Conservation (phyloP, 2,888 invertebrate genomes). For the Pterobdella sp. region DNA sequence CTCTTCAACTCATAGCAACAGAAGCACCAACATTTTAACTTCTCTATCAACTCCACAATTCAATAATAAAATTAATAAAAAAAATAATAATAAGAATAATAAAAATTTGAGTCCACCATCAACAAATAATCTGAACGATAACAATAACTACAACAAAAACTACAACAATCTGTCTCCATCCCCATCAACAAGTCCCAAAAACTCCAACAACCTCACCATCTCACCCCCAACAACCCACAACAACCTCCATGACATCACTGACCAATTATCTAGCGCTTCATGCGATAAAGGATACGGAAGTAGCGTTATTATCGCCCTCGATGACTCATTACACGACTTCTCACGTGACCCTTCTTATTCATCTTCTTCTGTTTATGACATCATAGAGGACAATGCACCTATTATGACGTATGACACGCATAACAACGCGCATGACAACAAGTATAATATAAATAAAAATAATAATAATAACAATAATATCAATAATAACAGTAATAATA, state of each 20-base stretch:
- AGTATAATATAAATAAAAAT: too few relatives aligned
- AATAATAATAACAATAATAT: too few relatives aligned
- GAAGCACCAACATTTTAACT: background rate
- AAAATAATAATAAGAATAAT: too few relatives aligned
- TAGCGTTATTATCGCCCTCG: constrained; percentile 17
- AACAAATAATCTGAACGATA: background rate
- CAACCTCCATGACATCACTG: constrained; percentile 4
- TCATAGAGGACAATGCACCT: too few relatives aligned
- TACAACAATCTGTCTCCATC: background rate
- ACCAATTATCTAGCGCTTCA: constrained; percentile 23
- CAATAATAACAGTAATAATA: too few relatives aligned
- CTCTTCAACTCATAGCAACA: too few relatives aligned
- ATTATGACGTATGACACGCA: too few relatives aligned
- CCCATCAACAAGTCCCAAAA: background rate
- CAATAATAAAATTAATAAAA: background rate
- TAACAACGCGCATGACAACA: too few relatives aligned
- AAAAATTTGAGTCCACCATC: background rate
- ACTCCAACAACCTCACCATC: background rate
- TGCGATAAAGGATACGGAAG: constrained; percentile 27
- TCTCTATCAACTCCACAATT: background rate
- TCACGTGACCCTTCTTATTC: constrained; percentile 16
- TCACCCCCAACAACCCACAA: background rate
- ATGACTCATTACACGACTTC: background rate
- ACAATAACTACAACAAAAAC: constrained; percentile 11
- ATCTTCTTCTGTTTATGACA: constrained; percentile 25